These are phyloP conservation scores for Sorex maritimensis DNA, from an alignment of 2,797 vertebrate genomes.

Conservation along the genomic window DNA sequence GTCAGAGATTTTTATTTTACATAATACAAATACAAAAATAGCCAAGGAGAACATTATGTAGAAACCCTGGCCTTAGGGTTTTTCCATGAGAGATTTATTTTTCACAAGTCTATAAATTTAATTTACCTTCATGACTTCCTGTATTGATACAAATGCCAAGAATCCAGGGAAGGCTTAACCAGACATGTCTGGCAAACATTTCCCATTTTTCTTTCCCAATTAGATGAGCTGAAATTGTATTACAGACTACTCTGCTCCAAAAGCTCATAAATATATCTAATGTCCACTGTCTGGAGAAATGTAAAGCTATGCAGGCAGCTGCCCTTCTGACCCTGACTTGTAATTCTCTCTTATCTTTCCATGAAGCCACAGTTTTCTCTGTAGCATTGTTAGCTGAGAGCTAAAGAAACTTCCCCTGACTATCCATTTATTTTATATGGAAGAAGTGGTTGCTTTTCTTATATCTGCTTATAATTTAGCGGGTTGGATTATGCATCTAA, in stretches of 20 bases:
- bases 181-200: slow-evolving; percentile 90
- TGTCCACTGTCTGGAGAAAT: slow-evolving; percentile 88
- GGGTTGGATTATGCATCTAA: background rate
- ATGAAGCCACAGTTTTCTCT: slow-evolving; percentile 72
- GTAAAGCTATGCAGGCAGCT: slow-evolving; percentile 87
- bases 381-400: slow-evolving; percentile 70
- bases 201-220: slow-evolving; percentile 92
- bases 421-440: slow-evolving; percentile 73
- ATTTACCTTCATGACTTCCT: slow-evolving; percentile 95
- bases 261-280: slow-evolving; percentile 92
- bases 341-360: slow-evolving; percentile 82
- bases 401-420: slow-evolving; percentile 64
- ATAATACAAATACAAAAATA: slow-evolving; percentile 77
- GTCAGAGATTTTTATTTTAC: slow-evolving; percentile 42
- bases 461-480: background rate
- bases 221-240: slow-evolving; percentile 93
- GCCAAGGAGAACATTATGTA: slow-evolving; percentile 84
- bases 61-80: slow-evolving; percentile 91
- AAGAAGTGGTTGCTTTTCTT: slow-evolving; percentile 1
- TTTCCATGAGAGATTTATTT: slow-evolving; percentile 93
- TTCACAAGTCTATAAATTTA: slow-evolving; percentile 93
- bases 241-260: slow-evolving; percentile 89
- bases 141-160: slow-evolving; percentile 93
- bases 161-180: slow-evolving; percentile 90
- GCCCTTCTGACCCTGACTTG: slow-evolving; percentile 86